Conservation (phyloP, 2,888 invertebrate species). For the Abscondita cerata region DNA sequence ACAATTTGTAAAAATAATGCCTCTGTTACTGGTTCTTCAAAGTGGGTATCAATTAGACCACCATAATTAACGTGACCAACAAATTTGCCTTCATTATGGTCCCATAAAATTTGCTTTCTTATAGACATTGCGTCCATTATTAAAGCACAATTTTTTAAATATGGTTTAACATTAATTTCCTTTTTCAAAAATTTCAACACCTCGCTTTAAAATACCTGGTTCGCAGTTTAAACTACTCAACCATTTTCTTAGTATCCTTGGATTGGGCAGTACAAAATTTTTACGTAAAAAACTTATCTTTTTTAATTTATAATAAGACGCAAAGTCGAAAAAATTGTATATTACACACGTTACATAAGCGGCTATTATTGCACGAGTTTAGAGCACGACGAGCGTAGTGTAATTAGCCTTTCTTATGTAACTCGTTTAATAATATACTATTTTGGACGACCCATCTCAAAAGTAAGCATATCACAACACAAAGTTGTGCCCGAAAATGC, state of each 20-base stretch:
- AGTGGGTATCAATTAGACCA: background rate
- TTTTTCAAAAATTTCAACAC: conserved; percentile 17
- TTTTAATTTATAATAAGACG: too few species aligned
- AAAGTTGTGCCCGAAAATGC: too few species aligned
- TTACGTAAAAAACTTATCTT: too few species aligned
- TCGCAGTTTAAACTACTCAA: background rate
- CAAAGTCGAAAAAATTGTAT: too few species aligned
- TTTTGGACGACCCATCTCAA: too few species aligned
- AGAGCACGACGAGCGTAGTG: too few species aligned
- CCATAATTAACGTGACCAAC: conserved; percentile 19
- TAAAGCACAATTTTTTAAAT: conserved; percentile 15
- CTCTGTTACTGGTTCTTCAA: conserved; percentile 3
- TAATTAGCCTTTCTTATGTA: too few species aligned
- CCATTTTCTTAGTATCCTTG: conserved; percentile 4
- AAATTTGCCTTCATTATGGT: conserved; percentile 14
- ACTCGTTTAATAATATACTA: too few species aligned
- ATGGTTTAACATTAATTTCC: conserved; percentile 7
- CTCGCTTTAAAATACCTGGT: conserved; percentile 7
- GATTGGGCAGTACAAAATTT: conserved; percentile 10
- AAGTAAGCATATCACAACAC: too few species aligned
- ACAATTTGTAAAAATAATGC: conserved; percentile 18
- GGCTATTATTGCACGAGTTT: too few species aligned
- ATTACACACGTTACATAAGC: too few species aligned
- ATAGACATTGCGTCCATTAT: conserved; percentile 24
- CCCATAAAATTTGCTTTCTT: conserved; percentile 23